Percentiles rank a stretch among this genome's conserved stretches.
Evolutionary conservation across 2,113 vertebrate species (phyloP).

Genomic region (Probosciger aterrimus): DNA sequence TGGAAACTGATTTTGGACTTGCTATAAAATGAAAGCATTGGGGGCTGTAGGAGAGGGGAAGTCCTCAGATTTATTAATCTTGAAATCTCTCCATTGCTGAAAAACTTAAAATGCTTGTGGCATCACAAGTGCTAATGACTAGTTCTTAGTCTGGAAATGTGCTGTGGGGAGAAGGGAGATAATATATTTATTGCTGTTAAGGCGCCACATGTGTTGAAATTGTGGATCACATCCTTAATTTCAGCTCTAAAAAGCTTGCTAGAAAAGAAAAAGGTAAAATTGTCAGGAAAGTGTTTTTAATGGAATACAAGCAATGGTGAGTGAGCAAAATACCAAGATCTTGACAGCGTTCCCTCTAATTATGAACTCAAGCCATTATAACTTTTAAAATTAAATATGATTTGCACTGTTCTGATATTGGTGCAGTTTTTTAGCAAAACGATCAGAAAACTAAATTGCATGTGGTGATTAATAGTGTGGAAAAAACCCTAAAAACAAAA

Average conservation of each 20-base stretch:
- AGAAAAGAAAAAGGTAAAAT: not conserved
- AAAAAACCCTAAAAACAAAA: not conserved
- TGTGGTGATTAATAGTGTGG: conserved; percentile 73
- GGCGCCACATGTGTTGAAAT: conserved; percentile 48
- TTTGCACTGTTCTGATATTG: conserved; percentile 86
- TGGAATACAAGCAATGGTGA: conserved; percentile 72
- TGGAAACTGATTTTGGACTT: conserved; percentile 66
- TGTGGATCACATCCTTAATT: conserved; percentile 55
- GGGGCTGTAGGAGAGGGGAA: conserved; percentile 49
- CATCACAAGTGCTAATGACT: conserved; percentile 65
- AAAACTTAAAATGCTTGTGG: conserved; percentile 64
- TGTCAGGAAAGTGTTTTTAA: conserved; percentile 44
- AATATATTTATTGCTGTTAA: conserved; percentile 34
- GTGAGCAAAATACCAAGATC: conserved; percentile 64
- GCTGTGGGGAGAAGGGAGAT: not conserved
- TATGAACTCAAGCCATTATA: conserved; percentile 84
- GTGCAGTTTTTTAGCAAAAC: conserved; percentile 84
- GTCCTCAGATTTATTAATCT: conserved; percentile 50
- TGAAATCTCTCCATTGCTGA: conserved; percentile 73
- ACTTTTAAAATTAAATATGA: conserved; percentile 85
- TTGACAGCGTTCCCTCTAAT: conserved; percentile 83
- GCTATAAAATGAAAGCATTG: conserved; percentile 49
- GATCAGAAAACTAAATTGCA: conserved; percentile 77
- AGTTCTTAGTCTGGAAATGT: conserved; percentile 41
- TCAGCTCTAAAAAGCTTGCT: conserved; percentile 35